Conservation (phyloP, 2,888 invertebrate species). For the Syrista parreyssii region DNA sequence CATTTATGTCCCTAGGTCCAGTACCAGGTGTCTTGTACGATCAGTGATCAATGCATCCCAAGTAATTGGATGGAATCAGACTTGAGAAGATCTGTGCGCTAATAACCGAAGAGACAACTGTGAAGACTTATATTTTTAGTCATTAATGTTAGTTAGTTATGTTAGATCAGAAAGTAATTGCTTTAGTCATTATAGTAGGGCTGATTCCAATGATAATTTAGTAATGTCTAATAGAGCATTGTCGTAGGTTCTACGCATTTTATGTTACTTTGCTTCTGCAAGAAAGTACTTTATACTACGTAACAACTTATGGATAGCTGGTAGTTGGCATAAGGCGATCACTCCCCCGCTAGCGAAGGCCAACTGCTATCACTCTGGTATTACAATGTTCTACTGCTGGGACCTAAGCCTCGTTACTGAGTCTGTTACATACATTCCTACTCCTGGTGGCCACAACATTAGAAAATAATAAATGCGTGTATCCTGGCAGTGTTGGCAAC, state of each 20-base stretch:
- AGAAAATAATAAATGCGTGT: conserved; percentile 1
- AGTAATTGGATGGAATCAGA: background rate
- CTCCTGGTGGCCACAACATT: background rate
- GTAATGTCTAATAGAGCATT: background rate
- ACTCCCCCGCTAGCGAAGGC: conserved; percentile 46
- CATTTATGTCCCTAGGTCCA: background rate
- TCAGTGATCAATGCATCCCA: background rate
- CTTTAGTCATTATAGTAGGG: background rate
- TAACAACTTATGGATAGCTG: background rate
- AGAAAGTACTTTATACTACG: conserved; percentile 7
- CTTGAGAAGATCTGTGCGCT: background rate
- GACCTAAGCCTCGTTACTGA: background rate
- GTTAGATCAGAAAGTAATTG: background rate
- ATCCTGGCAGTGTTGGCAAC: background rate
- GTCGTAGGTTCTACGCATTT: background rate
- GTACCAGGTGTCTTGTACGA: background rate
- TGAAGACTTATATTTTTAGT: background rate
- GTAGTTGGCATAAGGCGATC: conserved; percentile 29
- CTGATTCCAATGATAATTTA: conserved; percentile 13
- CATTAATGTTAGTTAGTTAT: too few relatives aligned
- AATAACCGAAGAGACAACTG: background rate
- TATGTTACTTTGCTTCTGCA: conserved; percentile 25
- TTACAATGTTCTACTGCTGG: conserved; percentile 31
- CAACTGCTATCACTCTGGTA: conserved; percentile 46
- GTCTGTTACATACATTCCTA: background rate